A percentile compares a stretch with the other conserved stretches of the same genome.
Conservation (phyloP, 2,113 vertebrate genomes). For the Regulus satrapa region DNA sequence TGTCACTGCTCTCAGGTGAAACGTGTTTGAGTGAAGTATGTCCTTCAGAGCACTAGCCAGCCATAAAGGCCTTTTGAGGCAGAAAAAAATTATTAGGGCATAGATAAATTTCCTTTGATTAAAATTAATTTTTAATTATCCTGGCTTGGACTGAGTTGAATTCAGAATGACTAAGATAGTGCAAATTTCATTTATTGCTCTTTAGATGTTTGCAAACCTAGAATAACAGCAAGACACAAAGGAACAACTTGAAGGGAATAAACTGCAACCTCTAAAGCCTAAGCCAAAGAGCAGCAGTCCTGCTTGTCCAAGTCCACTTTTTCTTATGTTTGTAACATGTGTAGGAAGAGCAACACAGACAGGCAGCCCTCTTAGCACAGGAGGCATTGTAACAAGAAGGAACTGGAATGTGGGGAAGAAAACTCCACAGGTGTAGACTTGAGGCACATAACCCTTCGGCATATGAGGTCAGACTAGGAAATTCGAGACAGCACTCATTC, state of each 20-base stretch:
- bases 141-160: neutral
- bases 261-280: neutral
- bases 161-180: neutral
- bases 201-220: neutral
- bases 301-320: neutral
- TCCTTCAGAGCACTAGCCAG: neutral
- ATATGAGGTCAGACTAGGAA: neutral
- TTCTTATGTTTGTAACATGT: neutral
- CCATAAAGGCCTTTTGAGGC: neutral
- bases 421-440: neutral
- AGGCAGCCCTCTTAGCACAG: neutral
- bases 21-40: neutral
- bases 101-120: neutral
- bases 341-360: neutral
- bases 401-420: neutral
- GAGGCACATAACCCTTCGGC: neutral
- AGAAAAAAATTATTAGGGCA: neutral
- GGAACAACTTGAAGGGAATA: neutral
- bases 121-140: neutral
- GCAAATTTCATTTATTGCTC: neutral
- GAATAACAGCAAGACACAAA: neutral
- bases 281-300: neutral
- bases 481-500: neutral
- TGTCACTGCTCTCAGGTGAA: neutral
- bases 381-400: neutral